phyloP scores from a whole-genome alignment of 2,888 invertebrate genomes.

The Notodonta dromedarius region DNA sequence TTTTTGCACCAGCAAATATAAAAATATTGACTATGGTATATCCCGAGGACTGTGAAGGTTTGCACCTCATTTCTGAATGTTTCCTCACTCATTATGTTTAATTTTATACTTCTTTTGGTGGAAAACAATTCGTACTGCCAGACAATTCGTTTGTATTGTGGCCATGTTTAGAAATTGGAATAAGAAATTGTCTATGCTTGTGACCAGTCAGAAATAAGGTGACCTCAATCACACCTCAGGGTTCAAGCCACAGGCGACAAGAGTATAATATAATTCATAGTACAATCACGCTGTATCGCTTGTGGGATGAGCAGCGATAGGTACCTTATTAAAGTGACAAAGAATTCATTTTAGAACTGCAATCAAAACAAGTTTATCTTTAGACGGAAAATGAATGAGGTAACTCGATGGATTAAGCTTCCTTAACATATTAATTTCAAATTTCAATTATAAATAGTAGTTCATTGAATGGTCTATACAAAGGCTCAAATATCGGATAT shows the following conservation, averaged over 20 bases:
- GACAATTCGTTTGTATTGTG: no score
- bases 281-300: slow-evolving; percentile 2
- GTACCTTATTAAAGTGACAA: neutral
- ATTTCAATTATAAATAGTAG: no score
- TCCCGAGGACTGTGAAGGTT: slow-evolving; percentile 23
- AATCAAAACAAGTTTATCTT: no score
- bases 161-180: no score
- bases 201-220: slow-evolving; percentile 3
- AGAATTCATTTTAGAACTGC: no score
- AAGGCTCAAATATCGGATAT: neutral
- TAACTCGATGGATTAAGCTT: no score
- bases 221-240: neutral
- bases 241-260: slow-evolving; percentile 5
- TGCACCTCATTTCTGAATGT: slow-evolving; percentile 24
- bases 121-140: no score
- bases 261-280: neutral
- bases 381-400: no score
- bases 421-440: no score
- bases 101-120: no score
- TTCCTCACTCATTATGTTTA: neutral
- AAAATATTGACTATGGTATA: slow-evolving; percentile 67
- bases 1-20: slow-evolving; percentile 69
- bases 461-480: neutral
- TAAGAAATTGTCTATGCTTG: no score
- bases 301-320: neutral